Evolutionary conservation across 1,140 invertebrate genomes (phyloP), one percentile per base, ranked within the genome.

Genomic region (Branchinecta lindahli): DNA sequence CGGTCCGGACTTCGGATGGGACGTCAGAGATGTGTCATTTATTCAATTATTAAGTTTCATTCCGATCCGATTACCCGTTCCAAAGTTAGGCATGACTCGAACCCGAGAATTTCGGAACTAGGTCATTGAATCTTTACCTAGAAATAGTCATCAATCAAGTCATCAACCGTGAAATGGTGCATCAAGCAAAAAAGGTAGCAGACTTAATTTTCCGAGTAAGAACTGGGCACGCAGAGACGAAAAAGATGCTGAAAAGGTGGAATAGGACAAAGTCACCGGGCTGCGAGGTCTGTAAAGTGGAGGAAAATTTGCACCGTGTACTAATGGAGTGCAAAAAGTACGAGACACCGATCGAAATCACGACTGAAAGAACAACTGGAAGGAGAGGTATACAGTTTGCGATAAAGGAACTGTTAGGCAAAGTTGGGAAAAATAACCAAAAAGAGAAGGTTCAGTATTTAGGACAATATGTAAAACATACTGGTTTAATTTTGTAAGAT

Each of bases 401-500:
- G n/a, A 52, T 52, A 52, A 52, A 52, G n/a, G 47, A 52, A 52
- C 47, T 52, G 47, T 52, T 52, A 52, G 47, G 47, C 9, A 52
- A 52, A n/a, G 47, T 52, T 52, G 47, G 9, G 47, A 52, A 52
- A 52, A 52, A 52, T 52, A n/a, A 52, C 9, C 47, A 52, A 52
- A 52, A 52, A 52, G 47, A 52, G 47, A 52, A 9, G n/a, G 47
- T 52, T 52, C 9, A 52, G 47, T 52, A 52, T 52, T 52, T 52
- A 52, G n/a, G n/a, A n/a, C n/a, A n/a, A n/a, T n/a, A n/a, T n/a
- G n/a, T n/a, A n/a, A n/a, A n/a, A n/a, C n/a, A n/a, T 9, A 52
- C 47, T 52, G 47, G 47, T n/a, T 52, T 52, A 52, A n/a, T 52
- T 9, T 52, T 52, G 47, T 52, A 52, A 52, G n/a, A 52, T 52